Percentiles rank a stretch among this genome's conserved stretches.
These are phyloP conservation scores for Acrossocheilus fasciatus DNA, from an alignment of 2,797 vertebrate genomes.

Conservation along the genomic window DNA sequence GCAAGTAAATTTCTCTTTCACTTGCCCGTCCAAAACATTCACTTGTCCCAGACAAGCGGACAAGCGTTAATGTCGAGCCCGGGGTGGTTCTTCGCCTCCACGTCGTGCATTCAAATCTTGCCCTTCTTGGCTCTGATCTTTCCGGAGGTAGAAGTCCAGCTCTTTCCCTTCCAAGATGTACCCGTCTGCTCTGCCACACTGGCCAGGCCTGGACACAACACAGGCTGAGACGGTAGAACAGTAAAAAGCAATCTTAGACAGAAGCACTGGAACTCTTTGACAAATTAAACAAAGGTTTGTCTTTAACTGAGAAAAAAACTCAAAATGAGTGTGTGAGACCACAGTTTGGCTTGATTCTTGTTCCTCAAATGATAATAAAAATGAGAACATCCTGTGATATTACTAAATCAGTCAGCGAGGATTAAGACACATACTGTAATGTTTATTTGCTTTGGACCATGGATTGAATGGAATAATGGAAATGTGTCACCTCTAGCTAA, in stretches of 20 bases:
- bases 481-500: not conserved
- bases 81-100: no score
- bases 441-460: not conserved
- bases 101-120: constrained; percentile 25
- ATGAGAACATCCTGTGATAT: constrained; percentile 7
- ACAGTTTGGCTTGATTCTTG: no score
- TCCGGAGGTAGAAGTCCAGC: constrained; percentile 84
- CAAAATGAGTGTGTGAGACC: not conserved
- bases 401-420: not conserved
- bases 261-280: not conserved
- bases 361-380: not conserved
- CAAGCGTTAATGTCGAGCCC: no score
- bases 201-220: not conserved
- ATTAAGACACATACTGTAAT: not conserved
- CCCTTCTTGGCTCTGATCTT: constrained; percentile 88
- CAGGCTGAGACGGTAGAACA: not conserved
- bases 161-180: constrained; percentile 15
- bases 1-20: no score
- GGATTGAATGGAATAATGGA: not conserved
- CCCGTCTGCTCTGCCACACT: not conserved
- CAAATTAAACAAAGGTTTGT: constrained; percentile 1
- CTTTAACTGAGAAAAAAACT: not conserved
- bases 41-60: no score
- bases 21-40: no score
- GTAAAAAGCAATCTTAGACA: constrained; percentile 5